Evolutionary conservation across 2,888 invertebrate genomes (phyloP), one percentile per base, ranked within the genome.

Genomic region (Eristalinus sepulchralis): DNA sequence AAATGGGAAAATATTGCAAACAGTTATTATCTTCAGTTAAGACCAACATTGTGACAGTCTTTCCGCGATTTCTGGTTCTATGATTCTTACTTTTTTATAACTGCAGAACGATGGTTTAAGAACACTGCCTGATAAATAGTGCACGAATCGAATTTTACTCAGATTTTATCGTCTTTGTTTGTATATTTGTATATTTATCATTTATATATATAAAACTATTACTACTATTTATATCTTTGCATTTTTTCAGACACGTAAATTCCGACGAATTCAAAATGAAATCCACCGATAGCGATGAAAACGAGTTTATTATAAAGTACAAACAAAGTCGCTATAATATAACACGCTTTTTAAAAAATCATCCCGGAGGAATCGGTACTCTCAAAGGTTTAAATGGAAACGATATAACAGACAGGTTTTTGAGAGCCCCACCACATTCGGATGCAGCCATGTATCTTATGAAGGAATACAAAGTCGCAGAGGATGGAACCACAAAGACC

Each of bases 351-450:
- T 89, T 96, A 68, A 94, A 94, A 70, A 95, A 96, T 89, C 96
- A 97, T 91, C 97, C 97, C 0, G 97, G 96, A 0, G 96, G 97
- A 0, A 91, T 94, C 0, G 95, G 95, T 89, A 95, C 95, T 1
- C 91, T 97, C 0, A 92, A 93, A 34, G 91, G 91, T 1, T 88
- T 92, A 1, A 89, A 89, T 33, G 88, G 90, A 78, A 59, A 86
- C 13, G 91, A 92, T 84, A 93, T 92, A 89, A 92, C 92, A 22
- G 70, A 88, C 1, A 90, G 91, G 36, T 92, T 93, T 70, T 82
- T 90, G 80, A 91, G 90, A 59, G 91, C 91, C 0, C 93, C 92
- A 9, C 91, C 91, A 39, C 93, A 93, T 87, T 93, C 93, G 2
- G 90, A 91, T 88, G 92, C 92, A 1, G 93, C 93, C 4, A 91